A percentile compares a stretch with the other conserved stretches of the same genome.
Conservation (phyloP, 2,797 vertebrate genomes). For the Poliocrania exsul region DNA sequence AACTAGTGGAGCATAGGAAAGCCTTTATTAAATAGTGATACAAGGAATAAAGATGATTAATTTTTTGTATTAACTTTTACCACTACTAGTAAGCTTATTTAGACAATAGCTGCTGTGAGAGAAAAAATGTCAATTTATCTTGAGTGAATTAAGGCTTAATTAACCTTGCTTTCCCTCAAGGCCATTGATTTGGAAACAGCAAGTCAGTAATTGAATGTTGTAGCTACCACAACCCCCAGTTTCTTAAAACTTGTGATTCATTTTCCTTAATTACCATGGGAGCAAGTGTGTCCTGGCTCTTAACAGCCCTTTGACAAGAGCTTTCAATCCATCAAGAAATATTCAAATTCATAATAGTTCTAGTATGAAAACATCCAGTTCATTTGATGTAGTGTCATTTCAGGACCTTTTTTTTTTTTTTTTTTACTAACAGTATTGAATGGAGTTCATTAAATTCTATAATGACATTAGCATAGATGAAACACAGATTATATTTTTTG, state of each 20-base stretch:
- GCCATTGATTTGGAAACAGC: conserved; percentile 67
- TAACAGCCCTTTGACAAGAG: background rate
- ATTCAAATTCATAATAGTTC: background rate
- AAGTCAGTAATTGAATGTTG: conserved; percentile 62
- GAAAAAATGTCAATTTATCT: conserved; percentile 67
- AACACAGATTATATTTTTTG: background rate
- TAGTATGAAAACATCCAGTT: background rate
- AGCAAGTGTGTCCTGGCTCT: background rate
- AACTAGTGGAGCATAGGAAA: background rate
- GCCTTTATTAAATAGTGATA: conserved; percentile 1
- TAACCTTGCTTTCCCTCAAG: conserved; percentile 64
- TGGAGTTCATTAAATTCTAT: background rate
- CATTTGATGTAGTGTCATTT: background rate
- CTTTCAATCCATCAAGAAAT: background rate
- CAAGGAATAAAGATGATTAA: background rate
- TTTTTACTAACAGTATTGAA: background rate
- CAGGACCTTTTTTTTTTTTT: background rate
- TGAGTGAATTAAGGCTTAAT: conserved; percentile 72
- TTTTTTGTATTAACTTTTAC: conserved; percentile 18
- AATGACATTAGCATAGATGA: background rate
- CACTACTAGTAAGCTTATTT: conserved; percentile 28
- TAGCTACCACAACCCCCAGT: background rate
- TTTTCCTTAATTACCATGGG: background rate
- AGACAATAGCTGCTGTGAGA: conserved; percentile 47
- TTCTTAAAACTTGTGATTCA: conserved; percentile 14